These are phyloP conservation scores for Philonicus albiceps DNA, from an alignment of 2,888 invertebrate species.

Conservation along the genomic window DNA sequence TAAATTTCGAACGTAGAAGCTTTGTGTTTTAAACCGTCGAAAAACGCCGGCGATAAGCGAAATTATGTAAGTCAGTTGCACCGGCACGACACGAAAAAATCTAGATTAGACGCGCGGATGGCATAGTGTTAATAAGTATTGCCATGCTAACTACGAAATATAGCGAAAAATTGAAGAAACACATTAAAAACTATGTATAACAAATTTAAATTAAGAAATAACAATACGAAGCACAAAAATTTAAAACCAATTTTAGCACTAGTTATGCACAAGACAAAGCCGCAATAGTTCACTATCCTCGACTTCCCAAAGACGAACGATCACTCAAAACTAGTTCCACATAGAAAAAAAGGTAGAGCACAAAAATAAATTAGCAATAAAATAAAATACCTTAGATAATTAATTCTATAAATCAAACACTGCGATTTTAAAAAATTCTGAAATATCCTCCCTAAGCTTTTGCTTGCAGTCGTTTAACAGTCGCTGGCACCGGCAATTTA, in stretches of 20 bases:
- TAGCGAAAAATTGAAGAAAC: no score
- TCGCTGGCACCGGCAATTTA: background rate
- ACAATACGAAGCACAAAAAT: background rate
- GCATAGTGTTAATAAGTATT: no score
- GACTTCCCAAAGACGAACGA: background rate
- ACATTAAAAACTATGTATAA: background rate
- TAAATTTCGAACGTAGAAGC: no score
- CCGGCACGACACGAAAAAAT: no score
- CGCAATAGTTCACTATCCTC: background rate
- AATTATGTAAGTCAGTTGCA: no score
- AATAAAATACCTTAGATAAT: background rate
- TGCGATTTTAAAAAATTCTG: background rate
- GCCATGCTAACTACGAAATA: no score
- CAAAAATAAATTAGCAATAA: background rate
- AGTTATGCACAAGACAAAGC: background rate
- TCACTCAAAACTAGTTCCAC: background rate
- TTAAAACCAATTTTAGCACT: background rate
- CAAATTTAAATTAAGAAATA: background rate
- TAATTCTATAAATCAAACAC: background rate
- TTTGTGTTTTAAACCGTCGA: no score
- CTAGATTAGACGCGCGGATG: no score
- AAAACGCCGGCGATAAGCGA: no score
- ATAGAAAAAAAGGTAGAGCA: background rate
- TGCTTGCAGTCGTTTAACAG: background rate
- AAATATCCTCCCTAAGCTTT: background rate